Base-by-base conservation (phyloP, 64 coral and sea anemone species). In the Montipora sp. region DNA sequence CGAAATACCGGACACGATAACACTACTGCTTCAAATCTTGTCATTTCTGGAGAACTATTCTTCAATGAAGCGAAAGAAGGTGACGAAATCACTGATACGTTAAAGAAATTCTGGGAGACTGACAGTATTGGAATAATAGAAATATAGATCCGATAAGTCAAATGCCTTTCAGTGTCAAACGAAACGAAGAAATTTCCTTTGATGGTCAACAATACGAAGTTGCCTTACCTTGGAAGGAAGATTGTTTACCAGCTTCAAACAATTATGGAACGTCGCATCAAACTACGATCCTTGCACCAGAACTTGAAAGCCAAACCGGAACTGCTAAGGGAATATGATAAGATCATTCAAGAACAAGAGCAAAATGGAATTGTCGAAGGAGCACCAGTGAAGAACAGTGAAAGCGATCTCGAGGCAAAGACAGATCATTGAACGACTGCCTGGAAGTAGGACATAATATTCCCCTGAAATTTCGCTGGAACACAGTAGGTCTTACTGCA, bases 151-250 rank as follows among this genome's bases (percentile, higher is more conserved):
- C 47, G 59, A 53, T 43, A 88, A 87, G 44, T 48, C 73, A 23
- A 69, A 12, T 83, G 71, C 81, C n/a, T 75, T 22, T 58, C 21
- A 88, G 24, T 12, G 87, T 53, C 74, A 91, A 1, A 67, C 51
- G 55, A 61, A 51, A 71, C 48, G 61, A 91, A 75, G 53, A 82
- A 63, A 89, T 92, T 74, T 51, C 59, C 3, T 92, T 92, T 80
- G 89, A 82, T 10, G 75, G 92, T 83, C 59, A 55, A 24, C 85
- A 69, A 4, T 96, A 92, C 63, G 47, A 89, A 81, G 94, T 96
- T 36, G 82, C 59, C 20, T 47, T 92, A 22, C 90, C 90, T 8
- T 92, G 84, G 85, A 96, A 92, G 77, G 80, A 84, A 55, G 55
- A 75, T 55, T 86, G 92, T 80, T 15, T 72, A 7, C 71, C 71